Conservation (phyloP, 2,797 vertebrate species). For the Chelon auratus region DNA sequence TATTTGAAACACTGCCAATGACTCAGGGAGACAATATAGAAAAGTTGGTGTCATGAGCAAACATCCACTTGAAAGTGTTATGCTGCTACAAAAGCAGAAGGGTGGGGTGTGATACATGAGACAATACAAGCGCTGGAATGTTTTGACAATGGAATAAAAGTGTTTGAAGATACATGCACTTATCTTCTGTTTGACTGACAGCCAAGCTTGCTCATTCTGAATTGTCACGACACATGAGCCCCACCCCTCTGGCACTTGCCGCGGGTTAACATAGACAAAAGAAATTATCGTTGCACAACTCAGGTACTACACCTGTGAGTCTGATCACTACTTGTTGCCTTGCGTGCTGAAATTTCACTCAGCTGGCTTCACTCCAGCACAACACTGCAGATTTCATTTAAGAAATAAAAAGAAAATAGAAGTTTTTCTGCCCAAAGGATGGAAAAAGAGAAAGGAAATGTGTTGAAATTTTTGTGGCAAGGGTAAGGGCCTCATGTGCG, state of each 20-base stretch:
- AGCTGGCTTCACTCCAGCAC: neutral
- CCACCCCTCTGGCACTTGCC: slow-evolving; percentile 52
- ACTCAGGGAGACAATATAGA: slow-evolving; percentile 24
- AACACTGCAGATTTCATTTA: slow-evolving; percentile 8
- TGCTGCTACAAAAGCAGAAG: slow-evolving; percentile 17
- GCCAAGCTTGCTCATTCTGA: neutral
- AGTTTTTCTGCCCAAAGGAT: slow-evolving; percentile 9
- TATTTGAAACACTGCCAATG: neutral
- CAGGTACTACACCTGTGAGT: neutral
- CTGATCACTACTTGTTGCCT: neutral
- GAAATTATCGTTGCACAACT: slow-evolving; percentile 27
- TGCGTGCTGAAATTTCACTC: neutral
- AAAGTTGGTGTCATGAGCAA: slow-evolving; percentile 42
- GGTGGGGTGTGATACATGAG: slow-evolving; percentile 33
- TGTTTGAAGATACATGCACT: slow-evolving; percentile 40
- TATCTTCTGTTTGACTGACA: slow-evolving; percentile 30
- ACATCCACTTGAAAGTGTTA: slow-evolving; percentile 42
- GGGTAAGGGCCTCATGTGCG: slow-evolving; percentile 38
- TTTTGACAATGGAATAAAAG: slow-evolving; percentile 44
- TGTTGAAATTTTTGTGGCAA: slow-evolving; percentile 49
- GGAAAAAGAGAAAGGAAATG: slow-evolving; percentile 14
- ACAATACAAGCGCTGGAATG: slow-evolving; percentile 21
- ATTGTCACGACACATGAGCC: slow-evolving; percentile 24
- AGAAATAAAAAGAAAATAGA: neutral
- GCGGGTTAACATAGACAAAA: slow-evolving; percentile 59